A percentile compares a stretch with the other conserved stretches of the same genome.
Evolutionary conservation across 2,888 invertebrate species (phyloP).

Genomic region (Agapostemon virescens): DNA sequence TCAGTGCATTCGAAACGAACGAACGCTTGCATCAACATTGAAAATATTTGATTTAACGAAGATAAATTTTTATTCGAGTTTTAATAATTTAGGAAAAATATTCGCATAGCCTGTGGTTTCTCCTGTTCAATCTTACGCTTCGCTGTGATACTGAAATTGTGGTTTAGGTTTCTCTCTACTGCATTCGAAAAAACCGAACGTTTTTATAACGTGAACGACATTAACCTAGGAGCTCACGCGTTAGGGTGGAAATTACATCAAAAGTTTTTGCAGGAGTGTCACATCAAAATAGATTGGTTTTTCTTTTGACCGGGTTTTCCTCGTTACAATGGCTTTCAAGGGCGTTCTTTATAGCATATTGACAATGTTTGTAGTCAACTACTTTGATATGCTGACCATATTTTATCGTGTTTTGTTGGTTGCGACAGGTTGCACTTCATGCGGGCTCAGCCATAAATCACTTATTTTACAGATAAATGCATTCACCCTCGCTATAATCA

Average conservation of each 20-base stretch:
- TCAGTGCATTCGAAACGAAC: neutral
- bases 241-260: neutral
- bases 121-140: neutral
- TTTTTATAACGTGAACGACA: neutral
- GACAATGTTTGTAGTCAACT: constrained; percentile 6
- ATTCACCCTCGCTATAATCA: neutral
- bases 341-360: neutral
- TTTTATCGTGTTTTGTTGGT: neutral
- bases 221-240: neutral
- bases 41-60: neutral
- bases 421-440: neutral
- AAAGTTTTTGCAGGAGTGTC: neutral
- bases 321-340: neutral
- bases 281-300: neutral
- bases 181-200: neutral
- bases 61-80: neutral
- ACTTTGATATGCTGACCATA: neutral
- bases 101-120: neutral
- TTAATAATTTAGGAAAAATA: neutral
- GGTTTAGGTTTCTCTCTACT: neutral
- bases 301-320: neutral
- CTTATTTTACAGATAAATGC: neutral
- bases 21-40: too few relatives aligned
- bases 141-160: neutral
- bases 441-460: neutral